Conservation (phyloP, 2,797 vertebrate species). For the Cryptoprocta ferox region DNA sequence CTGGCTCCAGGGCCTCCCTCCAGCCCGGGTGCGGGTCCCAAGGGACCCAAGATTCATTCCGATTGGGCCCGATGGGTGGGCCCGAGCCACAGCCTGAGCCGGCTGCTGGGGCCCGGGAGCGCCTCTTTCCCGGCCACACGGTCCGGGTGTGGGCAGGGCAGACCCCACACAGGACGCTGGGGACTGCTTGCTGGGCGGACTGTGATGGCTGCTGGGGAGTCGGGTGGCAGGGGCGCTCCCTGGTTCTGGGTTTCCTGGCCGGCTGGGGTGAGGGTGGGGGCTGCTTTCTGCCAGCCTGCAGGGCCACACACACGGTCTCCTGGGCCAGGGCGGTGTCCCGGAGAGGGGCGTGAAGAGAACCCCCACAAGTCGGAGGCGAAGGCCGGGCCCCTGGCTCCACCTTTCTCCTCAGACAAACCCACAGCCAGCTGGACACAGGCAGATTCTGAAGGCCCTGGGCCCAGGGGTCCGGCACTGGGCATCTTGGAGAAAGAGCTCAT, state of each 20-base stretch:
- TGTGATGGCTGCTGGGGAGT: not conserved
- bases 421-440: not conserved
- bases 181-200: not conserved
- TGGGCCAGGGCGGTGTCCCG: not conserved
- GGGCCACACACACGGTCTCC: not conserved
- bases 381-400: not conserved
- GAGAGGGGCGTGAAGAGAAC: not conserved
- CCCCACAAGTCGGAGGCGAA: not conserved
- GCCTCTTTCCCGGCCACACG: not conserved
- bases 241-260: not conserved
- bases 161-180: not conserved
- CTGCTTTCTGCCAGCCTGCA: not conserved
- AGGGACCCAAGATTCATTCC: not conserved
- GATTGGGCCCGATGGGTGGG: not conserved
- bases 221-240: not conserved
- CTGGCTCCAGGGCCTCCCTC: not conserved
- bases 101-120: not conserved
- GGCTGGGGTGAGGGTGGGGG: not conserved
- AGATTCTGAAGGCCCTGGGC: not conserved
- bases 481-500: not conserved
- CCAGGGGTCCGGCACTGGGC: not conserved
- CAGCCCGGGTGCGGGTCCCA: not conserved
- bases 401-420: not conserved
- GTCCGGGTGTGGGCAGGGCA: not conserved
- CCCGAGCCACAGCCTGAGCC: not conserved